phyloP scores from a whole-genome alignment of 2,113 vertebrate genomes.

The Coryphaenoides rupestris region DNA sequence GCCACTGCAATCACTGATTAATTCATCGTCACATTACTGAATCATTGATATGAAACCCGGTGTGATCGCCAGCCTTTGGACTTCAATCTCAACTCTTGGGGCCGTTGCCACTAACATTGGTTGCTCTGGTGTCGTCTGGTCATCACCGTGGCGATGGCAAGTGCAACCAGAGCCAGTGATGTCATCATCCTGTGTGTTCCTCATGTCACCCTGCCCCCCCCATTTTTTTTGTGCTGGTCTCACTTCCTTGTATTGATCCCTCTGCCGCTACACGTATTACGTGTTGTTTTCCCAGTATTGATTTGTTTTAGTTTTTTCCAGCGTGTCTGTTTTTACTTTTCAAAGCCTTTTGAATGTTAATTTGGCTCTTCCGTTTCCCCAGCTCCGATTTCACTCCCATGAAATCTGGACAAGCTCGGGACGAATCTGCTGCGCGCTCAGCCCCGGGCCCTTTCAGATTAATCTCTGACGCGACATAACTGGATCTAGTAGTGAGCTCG shows the following conservation, averaged over 20 bases:
- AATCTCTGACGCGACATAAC: conserved; percentile 32
- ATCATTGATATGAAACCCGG: background rate
- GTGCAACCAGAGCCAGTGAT: conserved; percentile 41
- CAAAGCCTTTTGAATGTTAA: too few species aligned
- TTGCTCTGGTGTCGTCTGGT: conserved; percentile 18
- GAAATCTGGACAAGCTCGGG: too few species aligned
- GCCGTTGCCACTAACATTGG: conserved; percentile 9
- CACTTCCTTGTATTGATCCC: too few species aligned
- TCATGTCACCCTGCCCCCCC: conserved; percentile 38
- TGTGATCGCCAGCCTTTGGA: background rate
- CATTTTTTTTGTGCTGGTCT: background rate
- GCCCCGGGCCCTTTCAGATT: conserved; percentile 4
- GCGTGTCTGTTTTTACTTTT: too few species aligned
- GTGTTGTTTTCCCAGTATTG: too few species aligned
- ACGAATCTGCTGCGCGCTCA: too few species aligned
- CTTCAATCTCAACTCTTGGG: too few species aligned
- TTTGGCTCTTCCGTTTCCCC: too few species aligned
- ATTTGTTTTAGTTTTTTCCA: too few species aligned
- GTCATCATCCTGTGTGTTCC: conserved; percentile 27
- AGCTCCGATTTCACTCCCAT: too few species aligned
- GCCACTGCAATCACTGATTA: background rate
- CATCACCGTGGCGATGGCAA: conserved; percentile 36
- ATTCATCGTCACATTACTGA: background rate
- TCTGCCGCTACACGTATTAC: too few species aligned
- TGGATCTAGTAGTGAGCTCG: conserved; percentile 14